phyloP scores from a whole-genome alignment of 2,113 vertebrate species.

The Nematolebias whitei region DNA sequence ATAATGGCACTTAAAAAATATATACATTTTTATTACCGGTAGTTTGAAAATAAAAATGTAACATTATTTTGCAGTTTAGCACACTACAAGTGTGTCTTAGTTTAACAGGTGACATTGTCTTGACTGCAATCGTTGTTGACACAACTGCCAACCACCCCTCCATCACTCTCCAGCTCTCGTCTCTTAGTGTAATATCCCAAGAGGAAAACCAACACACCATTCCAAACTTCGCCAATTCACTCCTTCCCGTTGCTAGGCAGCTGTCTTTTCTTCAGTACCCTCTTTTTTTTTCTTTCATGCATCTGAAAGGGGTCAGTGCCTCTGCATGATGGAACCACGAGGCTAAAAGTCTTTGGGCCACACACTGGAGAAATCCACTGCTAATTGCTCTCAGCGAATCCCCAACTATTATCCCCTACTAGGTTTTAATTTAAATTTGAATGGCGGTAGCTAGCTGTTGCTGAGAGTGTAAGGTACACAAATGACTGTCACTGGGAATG shows the following conservation, averaged over 20 bases:
- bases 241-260: slow-evolving; percentile 71
- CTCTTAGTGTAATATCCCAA: slow-evolving; percentile 65
- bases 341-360: slow-evolving; percentile 73
- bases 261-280: slow-evolving; percentile 52
- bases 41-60: too few species aligned
- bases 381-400: slow-evolving; percentile 77
- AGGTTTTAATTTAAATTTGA: slow-evolving; percentile 83
- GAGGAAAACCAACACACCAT: slow-evolving; percentile 76
- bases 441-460: slow-evolving; percentile 75
- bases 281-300: slow-evolving; percentile 66
- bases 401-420: slow-evolving; percentile 64
- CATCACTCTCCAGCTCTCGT: slow-evolving; percentile 70
- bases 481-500: slow-evolving; percentile 78
- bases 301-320: slow-evolving; percentile 77
- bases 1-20: too few species aligned
- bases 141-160: slow-evolving; percentile 47
- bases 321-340: slow-evolving; percentile 75
- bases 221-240: slow-evolving; percentile 62
- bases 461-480: slow-evolving; percentile 82
- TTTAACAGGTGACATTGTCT: slow-evolving; percentile 44
- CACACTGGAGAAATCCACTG: slow-evolving; percentile 77
- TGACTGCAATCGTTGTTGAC: slow-evolving; percentile 54
- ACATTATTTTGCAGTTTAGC: not conserved
- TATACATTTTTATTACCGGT: too few species aligned
- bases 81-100: slow-evolving; percentile 25